Evolutionary conservation across 1,140 invertebrate species (phyloP).

Genomic region (Cyphomyrmex costatus): DNA sequence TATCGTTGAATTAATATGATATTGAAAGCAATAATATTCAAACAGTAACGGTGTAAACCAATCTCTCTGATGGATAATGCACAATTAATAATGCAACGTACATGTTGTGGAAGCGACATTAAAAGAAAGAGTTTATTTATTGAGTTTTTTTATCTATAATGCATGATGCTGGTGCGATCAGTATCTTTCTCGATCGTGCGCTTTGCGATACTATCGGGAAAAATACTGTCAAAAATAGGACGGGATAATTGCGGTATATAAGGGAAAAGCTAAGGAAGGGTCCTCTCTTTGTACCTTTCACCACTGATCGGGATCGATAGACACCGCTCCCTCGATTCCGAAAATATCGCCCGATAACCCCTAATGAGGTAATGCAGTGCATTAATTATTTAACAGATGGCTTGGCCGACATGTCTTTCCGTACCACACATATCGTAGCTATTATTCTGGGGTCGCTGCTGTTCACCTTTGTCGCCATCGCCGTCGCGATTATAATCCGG

Average conservation of each 20-base stretch:
- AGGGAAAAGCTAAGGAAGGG: not conserved
- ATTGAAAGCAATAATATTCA: not conserved
- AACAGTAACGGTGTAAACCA: not conserved
- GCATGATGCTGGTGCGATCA: not conserved
- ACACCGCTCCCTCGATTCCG: conserved; percentile 29
- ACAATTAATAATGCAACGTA: not conserved
- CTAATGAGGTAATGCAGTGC: conserved; percentile 43
- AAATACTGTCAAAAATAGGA: conserved; percentile 36
- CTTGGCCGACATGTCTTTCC: conserved; percentile 77
- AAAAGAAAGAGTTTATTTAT: not conserved
- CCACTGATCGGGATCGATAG: conserved; percentile 41
- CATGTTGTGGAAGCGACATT: not conserved
- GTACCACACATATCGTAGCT: conserved; percentile 83
- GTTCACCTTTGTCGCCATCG: conserved; percentile 79
- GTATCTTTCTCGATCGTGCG: no score
- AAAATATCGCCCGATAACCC: conserved; percentile 48
- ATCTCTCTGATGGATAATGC: not conserved
- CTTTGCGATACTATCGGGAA: not conserved
- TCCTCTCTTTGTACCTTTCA: conserved; percentile 21
- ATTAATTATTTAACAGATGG: conserved; percentile 72
- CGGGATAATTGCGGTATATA: conserved; percentile 17
- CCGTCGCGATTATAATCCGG: conserved; percentile 80
- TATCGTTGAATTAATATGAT: not conserved
- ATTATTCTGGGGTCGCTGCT: conserved; percentile 82
- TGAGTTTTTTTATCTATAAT: not conserved